Percentiles rank a stretch among this genome's conserved stretches.
phyloP scores from a whole-genome alignment of 2,113 vertebrate genomes.

The Carlito syrichta region DNA sequence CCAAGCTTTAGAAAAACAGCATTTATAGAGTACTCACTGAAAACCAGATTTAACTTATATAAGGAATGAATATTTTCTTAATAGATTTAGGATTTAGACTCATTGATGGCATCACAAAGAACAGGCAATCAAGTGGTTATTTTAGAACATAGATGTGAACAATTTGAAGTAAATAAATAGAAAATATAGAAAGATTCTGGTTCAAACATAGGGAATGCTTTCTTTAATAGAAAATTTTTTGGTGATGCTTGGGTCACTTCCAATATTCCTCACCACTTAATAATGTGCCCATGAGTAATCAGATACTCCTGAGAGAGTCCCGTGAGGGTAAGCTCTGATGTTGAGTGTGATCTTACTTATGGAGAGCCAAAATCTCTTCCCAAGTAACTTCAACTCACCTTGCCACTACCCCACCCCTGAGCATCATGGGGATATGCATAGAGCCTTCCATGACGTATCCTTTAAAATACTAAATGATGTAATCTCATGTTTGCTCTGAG shows the following conservation, averaged over 20 bases:
- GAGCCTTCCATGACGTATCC: background rate
- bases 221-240: background rate
- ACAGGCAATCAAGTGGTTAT: background rate
- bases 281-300: background rate
- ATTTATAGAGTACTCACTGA: background rate
- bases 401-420: background rate
- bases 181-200: background rate
- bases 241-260: background rate
- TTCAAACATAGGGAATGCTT: background rate
- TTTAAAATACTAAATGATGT: background rate
- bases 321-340: rapidly evolving
- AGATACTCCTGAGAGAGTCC: background rate
- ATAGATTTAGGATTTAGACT: background rate
- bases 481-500: background rate
- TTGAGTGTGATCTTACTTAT: background rate
- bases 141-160: background rate
- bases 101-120: background rate
- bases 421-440: background rate
- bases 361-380: background rate
- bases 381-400: background rate
- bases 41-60: background rate
- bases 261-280: background rate
- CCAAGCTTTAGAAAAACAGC: background rate
- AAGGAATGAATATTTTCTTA: background rate
- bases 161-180: background rate